Evolutionary conservation across 2,113 vertebrate genomes (phyloP).

Genomic region (Ophiodon elongatus): DNA sequence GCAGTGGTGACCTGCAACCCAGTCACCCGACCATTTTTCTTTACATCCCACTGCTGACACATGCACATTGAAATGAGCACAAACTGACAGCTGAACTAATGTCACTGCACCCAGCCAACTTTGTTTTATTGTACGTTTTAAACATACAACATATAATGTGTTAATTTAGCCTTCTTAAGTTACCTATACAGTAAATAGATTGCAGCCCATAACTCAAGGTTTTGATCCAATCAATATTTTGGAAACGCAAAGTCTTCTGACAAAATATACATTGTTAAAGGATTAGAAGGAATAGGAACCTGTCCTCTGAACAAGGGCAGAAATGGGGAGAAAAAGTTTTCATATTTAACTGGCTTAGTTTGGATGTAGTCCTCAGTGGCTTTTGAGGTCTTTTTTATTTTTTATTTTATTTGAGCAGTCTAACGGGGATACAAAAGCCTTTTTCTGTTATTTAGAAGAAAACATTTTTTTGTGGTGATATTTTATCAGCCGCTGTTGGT

Average conservation of each 20-base stretch:
- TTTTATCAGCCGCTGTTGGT: background rate
- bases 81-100: background rate
- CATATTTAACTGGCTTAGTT: background rate
- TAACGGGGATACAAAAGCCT: background rate
- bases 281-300: background rate
- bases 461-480: background rate
- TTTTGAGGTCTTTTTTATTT: constrained; percentile 15
- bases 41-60: background rate
- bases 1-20: constrained; percentile 10
- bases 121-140: background rate
- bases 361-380: background rate
- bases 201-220: background rate
- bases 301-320: background rate
- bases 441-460: background rate
- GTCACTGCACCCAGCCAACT: background rate
- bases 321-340: constrained; percentile 1
- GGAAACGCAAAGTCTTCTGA: background rate
- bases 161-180: background rate
- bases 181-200: background rate
- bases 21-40: constrained; percentile 5
- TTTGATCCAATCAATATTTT: background rate
- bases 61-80: background rate
- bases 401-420: background rate
- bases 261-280: background rate
- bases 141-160: background rate